phyloP scores from a whole-genome alignment of 1,140 invertebrate species.

The Ooceraea biroi region DNA sequence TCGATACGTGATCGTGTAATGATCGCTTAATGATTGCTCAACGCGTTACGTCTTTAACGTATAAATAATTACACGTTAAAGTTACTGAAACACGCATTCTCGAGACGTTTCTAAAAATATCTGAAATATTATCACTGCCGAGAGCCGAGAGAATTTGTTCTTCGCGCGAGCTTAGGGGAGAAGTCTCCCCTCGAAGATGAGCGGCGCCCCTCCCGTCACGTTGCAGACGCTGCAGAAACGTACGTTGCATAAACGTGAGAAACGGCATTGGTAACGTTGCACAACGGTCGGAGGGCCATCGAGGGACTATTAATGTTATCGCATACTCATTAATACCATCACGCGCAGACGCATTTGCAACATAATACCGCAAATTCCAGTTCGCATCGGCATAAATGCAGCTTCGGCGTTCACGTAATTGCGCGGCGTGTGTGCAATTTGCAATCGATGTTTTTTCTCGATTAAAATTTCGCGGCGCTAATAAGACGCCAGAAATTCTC shows the following conservation, averaged over 20 bases:
- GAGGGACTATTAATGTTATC: slow-evolving; percentile 20
- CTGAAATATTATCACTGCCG: too few species aligned
- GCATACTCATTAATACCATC: slow-evolving; percentile 8
- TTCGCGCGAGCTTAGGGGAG: neutral
- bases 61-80: neutral
- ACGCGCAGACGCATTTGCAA: neutral
- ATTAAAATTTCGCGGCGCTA: slow-evolving; percentile 11
- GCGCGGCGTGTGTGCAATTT: neutral
- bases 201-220: neutral
- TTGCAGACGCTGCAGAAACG: neutral
- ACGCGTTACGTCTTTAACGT: too few species aligned
- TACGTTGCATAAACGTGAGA: slow-evolving; percentile 37
- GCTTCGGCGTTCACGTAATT: neutral
- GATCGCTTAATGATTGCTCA: too few species aligned
- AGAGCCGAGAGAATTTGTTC: too few species aligned
- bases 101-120: neutral
- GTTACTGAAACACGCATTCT: too few species aligned
- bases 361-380: slow-evolving; percentile 5
- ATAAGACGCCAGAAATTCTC: too few species aligned
- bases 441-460: neutral
- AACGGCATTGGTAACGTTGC: slow-evolving; percentile 33
- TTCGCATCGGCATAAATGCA: neutral
- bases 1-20: too few species aligned
- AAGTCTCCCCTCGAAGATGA: neutral
- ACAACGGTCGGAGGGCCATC: neutral